Percentiles rank a stretch among this genome's conserved stretches.
Conservation (phyloP, 2,113 vertebrate genomes). For the Argyrosomus japonicus region DNA sequence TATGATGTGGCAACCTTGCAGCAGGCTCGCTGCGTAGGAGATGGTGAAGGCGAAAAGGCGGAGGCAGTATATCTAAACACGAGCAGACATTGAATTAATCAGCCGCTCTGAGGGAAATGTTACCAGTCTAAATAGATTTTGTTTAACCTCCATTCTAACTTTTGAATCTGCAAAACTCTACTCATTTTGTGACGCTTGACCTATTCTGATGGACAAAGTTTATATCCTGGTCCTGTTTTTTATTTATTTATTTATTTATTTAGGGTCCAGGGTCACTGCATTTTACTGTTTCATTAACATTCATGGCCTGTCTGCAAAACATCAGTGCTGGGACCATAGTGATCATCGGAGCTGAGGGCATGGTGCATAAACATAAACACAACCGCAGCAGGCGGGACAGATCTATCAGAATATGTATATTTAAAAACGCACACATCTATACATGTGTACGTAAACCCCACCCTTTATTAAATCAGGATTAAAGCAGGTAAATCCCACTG, state of each 20-base stretch:
- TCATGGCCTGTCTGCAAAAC: slow-evolving; percentile 36
- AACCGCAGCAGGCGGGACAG: slow-evolving; percentile 36
- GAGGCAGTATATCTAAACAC: slow-evolving; percentile 27
- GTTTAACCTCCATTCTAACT: background rate
- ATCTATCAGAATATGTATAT: background rate
- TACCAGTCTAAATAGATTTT: slow-evolving; percentile 26
- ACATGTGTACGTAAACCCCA: background rate
- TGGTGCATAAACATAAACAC: slow-evolving; percentile 51
- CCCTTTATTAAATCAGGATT: background rate
- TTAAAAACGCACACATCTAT: background rate
- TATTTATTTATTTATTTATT: background rate
- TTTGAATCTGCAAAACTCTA: slow-evolving; percentile 9
- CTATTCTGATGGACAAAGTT: slow-evolving; percentile 38
- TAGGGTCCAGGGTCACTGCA: slow-evolving; percentile 26
- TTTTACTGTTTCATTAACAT: slow-evolving; percentile 63
- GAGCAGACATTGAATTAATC: slow-evolving; percentile 56
- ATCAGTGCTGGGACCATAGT: slow-evolving; percentile 12
- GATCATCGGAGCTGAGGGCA: slow-evolving; percentile 39
- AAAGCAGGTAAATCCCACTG: background rate
- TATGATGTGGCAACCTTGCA: slow-evolving; percentile 36
- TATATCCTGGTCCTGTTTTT: slow-evolving; percentile 10
- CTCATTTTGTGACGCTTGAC: slow-evolving; percentile 38
- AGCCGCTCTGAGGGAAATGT: slow-evolving; percentile 22
- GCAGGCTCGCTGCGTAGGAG: background rate
- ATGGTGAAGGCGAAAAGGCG: background rate